Percentiles rank a stretch among this genome's conserved stretches.
These are phyloP conservation scores for Cephalotes varians DNA, from an alignment of 2,888 invertebrate species.

Conservation along the genomic window DNA sequence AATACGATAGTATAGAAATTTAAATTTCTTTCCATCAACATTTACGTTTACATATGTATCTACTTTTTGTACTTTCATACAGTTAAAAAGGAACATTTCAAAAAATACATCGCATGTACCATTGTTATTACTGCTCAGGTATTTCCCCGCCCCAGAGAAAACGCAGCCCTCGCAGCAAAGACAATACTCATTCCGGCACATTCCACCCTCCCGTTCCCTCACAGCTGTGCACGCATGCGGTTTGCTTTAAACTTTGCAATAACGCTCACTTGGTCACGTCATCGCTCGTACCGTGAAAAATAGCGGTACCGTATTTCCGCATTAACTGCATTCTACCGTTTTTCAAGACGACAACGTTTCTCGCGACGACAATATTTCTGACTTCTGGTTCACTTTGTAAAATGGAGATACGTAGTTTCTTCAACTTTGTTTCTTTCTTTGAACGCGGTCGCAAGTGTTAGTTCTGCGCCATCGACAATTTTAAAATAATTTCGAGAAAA, in stretches of 20 bases:
- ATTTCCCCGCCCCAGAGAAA: slow-evolving; percentile 31
- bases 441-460: background rate
- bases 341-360: background rate
- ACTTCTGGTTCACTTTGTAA: slow-evolving; percentile 24
- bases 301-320: slow-evolving; percentile 18
- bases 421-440: background rate
- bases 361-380: slow-evolving; percentile 18
- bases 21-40: background rate
- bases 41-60: background rate
- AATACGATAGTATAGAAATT: background rate
- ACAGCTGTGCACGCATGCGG: slow-evolving; percentile 29
- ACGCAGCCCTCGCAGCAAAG: slow-evolving; percentile 34
- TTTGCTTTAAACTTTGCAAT: slow-evolving; percentile 50
- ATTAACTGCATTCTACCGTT: slow-evolving; percentile 38
- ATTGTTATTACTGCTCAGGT: slow-evolving; percentile 50
- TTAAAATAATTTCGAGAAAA: background rate
- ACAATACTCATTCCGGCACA: slow-evolving; percentile 48
- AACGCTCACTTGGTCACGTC: slow-evolving; percentile 43
- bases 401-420: slow-evolving; percentile 4
- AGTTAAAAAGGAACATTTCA: slow-evolving; percentile 5
- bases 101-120: slow-evolving; percentile 48
- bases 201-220: slow-evolving; percentile 26
- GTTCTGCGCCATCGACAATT: background rate
- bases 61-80: background rate
- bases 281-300: slow-evolving; percentile 51